Evolutionary conservation across 92 coral and sea anemone genomes (phyloP).

Genomic region (Desmophyllum pertusum): DNA sequence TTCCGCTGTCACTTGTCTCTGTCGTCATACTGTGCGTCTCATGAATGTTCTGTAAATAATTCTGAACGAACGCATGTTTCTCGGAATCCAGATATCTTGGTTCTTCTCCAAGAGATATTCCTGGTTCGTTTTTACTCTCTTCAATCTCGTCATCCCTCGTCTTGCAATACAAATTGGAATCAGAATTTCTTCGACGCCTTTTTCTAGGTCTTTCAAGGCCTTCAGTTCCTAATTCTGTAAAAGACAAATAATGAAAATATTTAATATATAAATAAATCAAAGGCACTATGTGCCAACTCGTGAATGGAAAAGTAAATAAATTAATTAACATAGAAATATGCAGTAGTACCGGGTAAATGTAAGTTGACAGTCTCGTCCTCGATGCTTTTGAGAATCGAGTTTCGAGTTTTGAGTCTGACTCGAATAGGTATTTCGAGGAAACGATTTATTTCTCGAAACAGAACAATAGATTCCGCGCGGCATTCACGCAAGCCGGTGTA

Average conservation of each 20-base stretch:
- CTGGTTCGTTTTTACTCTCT: not conserved
- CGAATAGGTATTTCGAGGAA: too few species aligned
- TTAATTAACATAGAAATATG: too few species aligned
- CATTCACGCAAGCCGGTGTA: too few species aligned
- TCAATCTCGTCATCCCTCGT: not conserved
- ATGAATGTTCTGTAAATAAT: not conserved
- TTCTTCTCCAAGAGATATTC: not conserved
- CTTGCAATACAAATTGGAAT: not conserved
- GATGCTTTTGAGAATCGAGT: too few species aligned
- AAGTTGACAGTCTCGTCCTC: too few species aligned
- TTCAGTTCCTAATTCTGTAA: not conserved
- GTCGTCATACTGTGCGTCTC: not conserved
- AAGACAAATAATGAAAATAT: not conserved
- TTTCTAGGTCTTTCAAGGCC: not conserved
- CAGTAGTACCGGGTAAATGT: too few species aligned
- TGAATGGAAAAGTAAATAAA: too few species aligned
- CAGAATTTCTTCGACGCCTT: constrained; percentile 2
- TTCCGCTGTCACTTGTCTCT: constrained; percentile 14
- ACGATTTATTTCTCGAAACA: too few species aligned
- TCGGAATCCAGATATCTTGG: not conserved
- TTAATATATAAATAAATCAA: not conserved
- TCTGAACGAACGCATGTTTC: not conserved
- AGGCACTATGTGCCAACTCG: too few species aligned
- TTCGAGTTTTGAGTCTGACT: too few species aligned
- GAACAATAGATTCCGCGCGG: too few species aligned